phyloP scores from a whole-genome alignment of 2,797 vertebrate genomes.

The Phyllotis vaccarum region DNA sequence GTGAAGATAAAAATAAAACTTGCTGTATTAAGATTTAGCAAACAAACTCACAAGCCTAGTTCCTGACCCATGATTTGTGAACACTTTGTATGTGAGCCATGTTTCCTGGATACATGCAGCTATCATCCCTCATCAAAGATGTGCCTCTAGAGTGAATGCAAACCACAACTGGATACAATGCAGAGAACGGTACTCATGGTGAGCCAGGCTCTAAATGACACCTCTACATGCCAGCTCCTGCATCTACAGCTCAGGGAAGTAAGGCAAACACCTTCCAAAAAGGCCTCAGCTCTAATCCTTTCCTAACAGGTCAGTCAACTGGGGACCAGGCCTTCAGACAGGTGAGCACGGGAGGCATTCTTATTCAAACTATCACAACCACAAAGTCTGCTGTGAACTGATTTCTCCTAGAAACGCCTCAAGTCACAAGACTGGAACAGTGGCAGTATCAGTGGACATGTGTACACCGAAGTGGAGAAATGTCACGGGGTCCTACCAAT shows the following conservation, averaged over 20 bases:
- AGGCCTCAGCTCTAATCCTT: neutral
- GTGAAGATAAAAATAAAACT: constrained; percentile 28
- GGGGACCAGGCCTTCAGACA: neutral
- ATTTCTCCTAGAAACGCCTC: neutral
- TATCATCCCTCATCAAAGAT: too few species aligned
- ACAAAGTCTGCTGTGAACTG: neutral
- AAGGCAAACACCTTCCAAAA: neutral
- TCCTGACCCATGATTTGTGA: neutral
- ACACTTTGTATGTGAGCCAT: neutral
- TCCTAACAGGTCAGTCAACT: neutral
- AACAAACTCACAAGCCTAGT: neutral
- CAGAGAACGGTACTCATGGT: neutral
- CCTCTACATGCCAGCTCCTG: too few species aligned
- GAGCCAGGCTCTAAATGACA: too few species aligned
- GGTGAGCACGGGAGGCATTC: neutral
- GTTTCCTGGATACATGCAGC: neutral
- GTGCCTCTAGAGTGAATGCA: neutral
- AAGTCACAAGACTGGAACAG: neutral
- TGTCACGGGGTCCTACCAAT: neutral
- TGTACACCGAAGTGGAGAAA: neutral
- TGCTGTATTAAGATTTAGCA: neutral
- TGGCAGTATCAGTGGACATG: neutral
- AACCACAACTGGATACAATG: neutral
- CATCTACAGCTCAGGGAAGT: neutral
- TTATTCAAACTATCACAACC: neutral